Evolutionary conservation across 2,888 invertebrate genomes (phyloP), one percentile per base, ranked within the genome.

Genomic region (Julus scanicus): DNA sequence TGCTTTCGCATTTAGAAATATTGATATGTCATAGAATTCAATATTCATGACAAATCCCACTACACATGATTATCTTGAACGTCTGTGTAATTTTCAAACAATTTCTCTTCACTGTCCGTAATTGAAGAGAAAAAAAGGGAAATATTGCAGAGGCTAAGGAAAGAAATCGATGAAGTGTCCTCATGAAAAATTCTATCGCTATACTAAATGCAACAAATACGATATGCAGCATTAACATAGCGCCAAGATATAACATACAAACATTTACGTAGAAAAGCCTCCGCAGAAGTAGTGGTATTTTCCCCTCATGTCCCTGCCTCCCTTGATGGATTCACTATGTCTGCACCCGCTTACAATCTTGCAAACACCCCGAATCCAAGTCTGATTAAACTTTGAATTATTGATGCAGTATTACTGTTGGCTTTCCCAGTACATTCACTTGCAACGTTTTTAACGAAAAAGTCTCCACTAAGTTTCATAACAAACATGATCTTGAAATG

Each of bases 381-480:
- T 80, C 80, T 80, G 80, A 80, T 80, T 80, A 80, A 80, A 80
- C 80, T 80, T 37, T 80, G 80, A 80, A 80, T 80, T 80, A 80
- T 80, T 80, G 80, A 80, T 80, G 80, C 80, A 15, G 37, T 80
- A 80, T 37, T 29, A 2, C 80, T 29, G 11, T 80, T 37, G 37
- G 13, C 80, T 37, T 80, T 11, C 20, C 20, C 71, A 20, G 71
- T 71, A 71, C 20, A 29, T 71, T 37, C 37, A 13, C 11, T 37
- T 29, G 80, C 29, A 29, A 20, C 37, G 20, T 80, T 80, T 80
- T 80, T 80, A 80, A 80, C 29, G 80, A 80, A 80, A 80, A 80
- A 4, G 37, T 80, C 13, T 29, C 80, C 80, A 37, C 80, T 5
- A 80, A 11, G 37, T 80, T 80, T 20, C 80, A 13, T 13, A 37